Base-by-base conservation (phyloP, 92 coral and sea anemone species). In the Meandrina meandrites region DNA sequence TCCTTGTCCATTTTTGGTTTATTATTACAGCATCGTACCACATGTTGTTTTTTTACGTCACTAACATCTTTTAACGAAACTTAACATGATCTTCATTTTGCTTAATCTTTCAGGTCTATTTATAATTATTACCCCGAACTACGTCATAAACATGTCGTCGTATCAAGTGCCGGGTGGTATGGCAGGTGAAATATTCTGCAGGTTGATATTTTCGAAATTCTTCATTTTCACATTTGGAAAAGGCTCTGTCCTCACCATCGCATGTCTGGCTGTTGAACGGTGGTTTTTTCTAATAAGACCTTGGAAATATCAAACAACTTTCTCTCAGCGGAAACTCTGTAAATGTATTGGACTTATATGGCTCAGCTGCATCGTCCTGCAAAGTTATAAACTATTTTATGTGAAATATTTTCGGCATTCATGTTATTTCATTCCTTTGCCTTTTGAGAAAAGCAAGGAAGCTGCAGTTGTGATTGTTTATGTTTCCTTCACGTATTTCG, bases 201-300 rank as follows among this genome's bases (percentile, higher is more conserved):
- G 87, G 15, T 18, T 83, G 36, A 51, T 73, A 32, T 83, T 72
- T 73, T 83, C 87, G 10, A 83, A 83, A 27, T 83, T 83, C 51
- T 83, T 83, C 71, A 73, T 83, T 36, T 83, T 83, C 22, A 83
- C 72, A 8, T 83, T 83, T 53, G 87, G 87, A 13, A 83, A 83
- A 74, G 87, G 79, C 5, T 83, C 87, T 17, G 80, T 83, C 45
- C 71, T 83, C 0, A 83, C 87, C 18, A 73, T 83, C 73, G 31
- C 87, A n/a, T 83, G 87, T 10, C 42, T 83, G 28, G 87, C 87
- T 24, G 79, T 83, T 18, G 87, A 83, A 14, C 69, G 80, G 17
- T 83, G 56, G 87, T 74, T 73, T 30, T 67, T 48, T 14, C 51
- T 83, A 36, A 54, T 73, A 37, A 73, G 51, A 24, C 87, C 70